Evolutionary conservation across 2,113 vertebrate genomes (phyloP).

Genomic region (Tringa solitaria): DNA sequence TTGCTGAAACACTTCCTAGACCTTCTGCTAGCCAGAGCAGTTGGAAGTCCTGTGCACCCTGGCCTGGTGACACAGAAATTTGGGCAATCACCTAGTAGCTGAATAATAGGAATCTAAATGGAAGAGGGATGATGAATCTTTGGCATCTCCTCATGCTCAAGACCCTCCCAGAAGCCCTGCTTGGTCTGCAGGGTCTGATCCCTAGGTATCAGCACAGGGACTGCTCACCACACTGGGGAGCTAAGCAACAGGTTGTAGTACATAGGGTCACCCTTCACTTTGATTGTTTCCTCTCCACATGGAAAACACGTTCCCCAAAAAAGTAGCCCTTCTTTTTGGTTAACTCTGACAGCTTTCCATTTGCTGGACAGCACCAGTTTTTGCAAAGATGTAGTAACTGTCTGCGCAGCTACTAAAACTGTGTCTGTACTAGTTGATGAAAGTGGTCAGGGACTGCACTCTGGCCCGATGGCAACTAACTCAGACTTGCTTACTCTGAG

Average conservation of each 20-base stretch:
- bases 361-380: background rate
- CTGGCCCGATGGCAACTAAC: background rate
- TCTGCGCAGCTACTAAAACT: background rate
- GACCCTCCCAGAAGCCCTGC: background rate
- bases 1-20: background rate
- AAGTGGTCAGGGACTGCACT: background rate
- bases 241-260: background rate
- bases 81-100: background rate
- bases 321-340: background rate
- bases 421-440: background rate
- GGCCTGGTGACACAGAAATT: background rate
- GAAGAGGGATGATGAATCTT: background rate
- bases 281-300: background rate
- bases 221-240: background rate
- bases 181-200: background rate
- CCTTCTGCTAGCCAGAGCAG: background rate
- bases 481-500: background rate
- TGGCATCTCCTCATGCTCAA: background rate
- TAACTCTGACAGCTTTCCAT: background rate
- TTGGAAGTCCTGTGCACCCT: background rate
- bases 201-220: background rate
- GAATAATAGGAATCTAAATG: background rate
- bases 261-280: background rate
- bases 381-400: background rate
- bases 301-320: background rate